Percentiles rank a stretch among this genome's conserved stretches.
These are phyloP conservation scores for Vanessa cardui DNA, from an alignment of 2,888 invertebrate species.

Conservation along the genomic window DNA sequence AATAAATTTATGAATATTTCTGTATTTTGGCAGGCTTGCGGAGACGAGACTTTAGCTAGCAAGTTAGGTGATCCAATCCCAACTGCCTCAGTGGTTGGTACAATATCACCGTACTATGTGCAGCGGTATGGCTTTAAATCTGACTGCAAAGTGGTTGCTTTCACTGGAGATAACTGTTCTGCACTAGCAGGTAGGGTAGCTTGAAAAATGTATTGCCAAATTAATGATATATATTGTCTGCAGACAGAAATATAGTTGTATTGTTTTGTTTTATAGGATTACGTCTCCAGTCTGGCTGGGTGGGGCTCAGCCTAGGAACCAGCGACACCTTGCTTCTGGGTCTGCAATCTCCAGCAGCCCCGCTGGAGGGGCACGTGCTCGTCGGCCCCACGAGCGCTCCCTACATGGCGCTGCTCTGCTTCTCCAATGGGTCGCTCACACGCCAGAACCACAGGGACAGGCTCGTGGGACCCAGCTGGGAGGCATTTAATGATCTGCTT, in stretches of 20 bases:
- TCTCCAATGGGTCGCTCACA: slow-evolving; percentile 96
- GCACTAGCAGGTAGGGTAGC: slow-evolving; percentile 86
- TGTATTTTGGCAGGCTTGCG: slow-evolving; percentile 84
- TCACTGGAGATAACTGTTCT: slow-evolving; percentile 98
- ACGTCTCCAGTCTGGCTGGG: slow-evolving; percentile 89
- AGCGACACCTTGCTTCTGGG: slow-evolving; percentile 96
- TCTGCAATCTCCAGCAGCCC: slow-evolving; percentile 85
- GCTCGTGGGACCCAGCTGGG: slow-evolving; percentile 91
- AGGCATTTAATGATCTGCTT: slow-evolving; percentile 90
- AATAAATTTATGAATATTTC: too few relatives aligned
- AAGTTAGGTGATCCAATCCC: slow-evolving; percentile 91
- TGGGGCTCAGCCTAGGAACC: slow-evolving; percentile 95
- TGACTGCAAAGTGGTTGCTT: slow-evolving; percentile 91
- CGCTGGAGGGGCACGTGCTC: slow-evolving; percentile 92
- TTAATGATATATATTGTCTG: background rate
- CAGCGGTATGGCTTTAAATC: slow-evolving; percentile 92
- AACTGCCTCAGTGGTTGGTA: slow-evolving; percentile 87
- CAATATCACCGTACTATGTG: slow-evolving; percentile 90
- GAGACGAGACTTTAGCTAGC: slow-evolving; percentile 84
- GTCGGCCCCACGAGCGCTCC: slow-evolving; percentile 91
- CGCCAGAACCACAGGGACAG: slow-evolving; percentile 90
- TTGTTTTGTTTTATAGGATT: slow-evolving; percentile 82
- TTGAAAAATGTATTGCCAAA: too few relatives aligned
- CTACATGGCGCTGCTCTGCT: slow-evolving; percentile 95
- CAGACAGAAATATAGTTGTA: background rate